Conservation (phyloP, 2,888 invertebrate species). For the Craniophora ligustri region DNA sequence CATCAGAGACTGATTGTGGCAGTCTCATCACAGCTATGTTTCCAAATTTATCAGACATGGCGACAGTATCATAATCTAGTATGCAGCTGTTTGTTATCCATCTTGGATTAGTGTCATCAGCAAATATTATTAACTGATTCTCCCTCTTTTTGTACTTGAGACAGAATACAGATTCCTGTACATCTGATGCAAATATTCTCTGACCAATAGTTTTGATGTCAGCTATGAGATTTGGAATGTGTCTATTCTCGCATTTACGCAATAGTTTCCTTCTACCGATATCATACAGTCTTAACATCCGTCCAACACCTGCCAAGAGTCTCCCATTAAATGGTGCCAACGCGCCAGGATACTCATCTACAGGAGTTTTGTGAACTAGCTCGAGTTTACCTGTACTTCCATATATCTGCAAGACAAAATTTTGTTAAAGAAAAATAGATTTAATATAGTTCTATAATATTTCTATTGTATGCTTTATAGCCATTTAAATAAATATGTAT, state of each 20-base stretch:
- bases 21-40: conserved; percentile 97
- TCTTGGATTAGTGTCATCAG: conserved; percentile 98
- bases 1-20: conserved; percentile 97
- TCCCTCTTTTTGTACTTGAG: conserved; percentile 98
- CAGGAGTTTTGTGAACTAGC: conserved; percentile 96
- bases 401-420: conserved; percentile 84
- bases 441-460: neutral
- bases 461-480: neutral
- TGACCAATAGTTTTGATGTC: conserved; percentile 98
- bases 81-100: conserved; percentile 98
- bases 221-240: conserved; percentile 98
- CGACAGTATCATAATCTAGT: conserved; percentile 98
- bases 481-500: neutral
- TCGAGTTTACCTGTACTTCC: conserved; percentile 95
- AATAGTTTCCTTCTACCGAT: conserved; percentile 97
- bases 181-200: conserved; percentile 97
- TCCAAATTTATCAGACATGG: conserved; percentile 99
- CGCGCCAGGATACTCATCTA: conserved; percentile 97
- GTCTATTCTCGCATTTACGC: conserved; percentile 99
- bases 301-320: conserved; percentile 97
- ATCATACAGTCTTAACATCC: conserved; percentile 97
- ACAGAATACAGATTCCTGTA: conserved; percentile 99
- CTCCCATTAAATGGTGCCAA: conserved; percentile 97
- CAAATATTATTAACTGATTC: conserved; percentile 99
- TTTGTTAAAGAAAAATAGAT: neutral